Base-by-base conservation (phyloP, 92 coral and sea anemone species). In the Epizoanthus rinbou region DNA sequence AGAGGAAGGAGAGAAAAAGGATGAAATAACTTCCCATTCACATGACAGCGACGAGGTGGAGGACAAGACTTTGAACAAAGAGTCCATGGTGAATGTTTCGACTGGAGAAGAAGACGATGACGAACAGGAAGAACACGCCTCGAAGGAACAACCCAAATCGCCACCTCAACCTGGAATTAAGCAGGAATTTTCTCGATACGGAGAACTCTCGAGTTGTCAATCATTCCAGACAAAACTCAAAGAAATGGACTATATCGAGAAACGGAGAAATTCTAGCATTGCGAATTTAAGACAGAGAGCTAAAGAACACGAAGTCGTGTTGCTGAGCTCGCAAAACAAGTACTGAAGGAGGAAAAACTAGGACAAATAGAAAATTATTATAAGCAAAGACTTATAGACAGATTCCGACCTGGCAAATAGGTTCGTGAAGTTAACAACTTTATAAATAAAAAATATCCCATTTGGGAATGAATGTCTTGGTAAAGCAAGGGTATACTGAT, bases 231-330 rank as follows among this genome's bases (percentile, higher is more conserved):
- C 80, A 75, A 75, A 79, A 33, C 80, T 86, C 25, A 73, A 90
- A 25, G 81, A 80, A 23, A 76, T 70, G 17, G 92, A 92, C 71
- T 89, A 59, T 82, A 80, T 93, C 47, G 98, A 93, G 80, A 91
- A 81, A 22, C 73, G 92, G 23, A 79, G 98, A 79, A 83, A 90
- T 56, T 89, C 93, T 39, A 93, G 98, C 59, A 93, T 93, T 35
- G 98, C 98, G 9, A 94, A 90, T 3, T 86, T 93, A 23, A 86
- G 98, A 76, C 88, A 88, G 70, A 89, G 88, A 59, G 98, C 98
- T 15, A 93, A 93, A 78, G 91, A 93, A 50, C 98, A 93, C 68
- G 98, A 93, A 31, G 91, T 84, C 69, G 90, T 89, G 17, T 75
- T 93, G 6, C 43, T 87, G 18, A 86, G 73, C 17, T 73, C 73